Percentiles rank a stretch among this genome's conserved stretches.
Evolutionary conservation across 1,140 invertebrate genomes (phyloP).

Genomic region (Lepidotrigona ventralis): DNA sequence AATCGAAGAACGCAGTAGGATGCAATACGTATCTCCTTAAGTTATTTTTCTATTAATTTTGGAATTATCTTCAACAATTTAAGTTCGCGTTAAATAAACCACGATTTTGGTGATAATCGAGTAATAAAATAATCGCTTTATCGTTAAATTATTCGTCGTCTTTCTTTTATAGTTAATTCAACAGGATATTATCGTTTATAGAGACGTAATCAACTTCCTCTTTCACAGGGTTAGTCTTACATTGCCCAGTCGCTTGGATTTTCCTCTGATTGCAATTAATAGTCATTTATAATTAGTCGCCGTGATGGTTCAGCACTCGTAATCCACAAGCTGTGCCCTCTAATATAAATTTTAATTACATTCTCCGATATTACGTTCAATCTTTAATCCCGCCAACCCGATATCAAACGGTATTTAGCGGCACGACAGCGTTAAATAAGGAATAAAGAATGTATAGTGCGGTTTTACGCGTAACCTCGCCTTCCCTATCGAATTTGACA

Average conservation of each 20-base stretch:
- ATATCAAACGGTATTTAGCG: conserved; percentile 35
- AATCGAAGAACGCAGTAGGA: not conserved
- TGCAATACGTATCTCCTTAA: too few relatives aligned
- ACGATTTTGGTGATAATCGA: not conserved
- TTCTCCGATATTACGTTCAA: conserved; percentile 56
- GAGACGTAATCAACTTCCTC: conserved; percentile 40
- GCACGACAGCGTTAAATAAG: conserved; percentile 13
- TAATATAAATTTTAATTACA: conserved; percentile 66
- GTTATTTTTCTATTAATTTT: not conserved
- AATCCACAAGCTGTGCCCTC: conserved; percentile 53
- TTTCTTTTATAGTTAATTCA: conserved; percentile 29
- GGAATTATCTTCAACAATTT: not conserved
- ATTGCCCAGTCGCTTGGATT: conserved; percentile 47
- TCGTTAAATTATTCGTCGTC: not conserved
- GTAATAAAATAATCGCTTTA: not conserved
- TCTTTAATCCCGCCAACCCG: conserved; percentile 58
- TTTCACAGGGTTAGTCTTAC: conserved; percentile 26
- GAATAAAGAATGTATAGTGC: conserved; percentile 1
- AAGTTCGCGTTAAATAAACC: not conserved
- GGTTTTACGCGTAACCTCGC: not conserved
- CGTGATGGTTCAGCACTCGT: conserved; percentile 55
- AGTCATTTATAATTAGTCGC: conserved; percentile 62
- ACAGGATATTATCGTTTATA: conserved; percentile 47
- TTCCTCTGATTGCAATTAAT: conserved; percentile 62
- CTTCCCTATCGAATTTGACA: too few relatives aligned